These are phyloP conservation scores for Gallirallus australis DNA, from an alignment of 2,797 vertebrate genomes.

Conservation along the genomic window DNA sequence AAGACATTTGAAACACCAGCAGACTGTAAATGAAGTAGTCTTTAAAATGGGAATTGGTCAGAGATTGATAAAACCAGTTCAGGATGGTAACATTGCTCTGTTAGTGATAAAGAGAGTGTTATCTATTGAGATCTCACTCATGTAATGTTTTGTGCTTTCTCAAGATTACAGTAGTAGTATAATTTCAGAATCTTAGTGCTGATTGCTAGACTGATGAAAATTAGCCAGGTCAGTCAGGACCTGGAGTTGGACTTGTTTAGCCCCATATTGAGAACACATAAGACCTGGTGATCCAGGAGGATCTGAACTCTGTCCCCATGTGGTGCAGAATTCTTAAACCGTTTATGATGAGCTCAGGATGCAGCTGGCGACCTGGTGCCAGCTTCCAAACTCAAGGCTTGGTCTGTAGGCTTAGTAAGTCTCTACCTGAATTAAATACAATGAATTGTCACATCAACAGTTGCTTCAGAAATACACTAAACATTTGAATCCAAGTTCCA, in stretches of 20 bases:
- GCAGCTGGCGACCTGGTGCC: background rate
- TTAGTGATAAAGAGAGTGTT: background rate
- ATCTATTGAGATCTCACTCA: background rate
- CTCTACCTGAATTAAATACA: background rate
- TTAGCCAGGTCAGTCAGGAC: background rate
- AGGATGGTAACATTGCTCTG: background rate
- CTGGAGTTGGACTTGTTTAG: background rate
- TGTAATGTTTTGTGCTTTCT: background rate
- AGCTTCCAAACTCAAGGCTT: background rate
- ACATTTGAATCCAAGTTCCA: background rate
- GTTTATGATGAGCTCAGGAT: background rate
- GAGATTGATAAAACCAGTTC: background rate
- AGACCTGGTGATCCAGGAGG: background rate
- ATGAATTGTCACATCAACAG: background rate
- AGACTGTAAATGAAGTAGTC: background rate
- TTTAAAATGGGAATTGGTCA: background rate
- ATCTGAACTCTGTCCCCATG: background rate
- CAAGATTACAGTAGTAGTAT: background rate
- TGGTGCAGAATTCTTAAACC: background rate
- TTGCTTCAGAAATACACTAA: background rate
- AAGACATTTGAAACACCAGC: background rate
- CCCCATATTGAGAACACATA: fast-evolving
- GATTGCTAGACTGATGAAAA: background rate
- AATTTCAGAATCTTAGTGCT: background rate
- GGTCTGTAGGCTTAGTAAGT: fast-evolving